These are phyloP conservation scores for Lasiurus cinereus DNA, from an alignment of 2,113 vertebrate genomes.

Conservation along the genomic window DNA sequence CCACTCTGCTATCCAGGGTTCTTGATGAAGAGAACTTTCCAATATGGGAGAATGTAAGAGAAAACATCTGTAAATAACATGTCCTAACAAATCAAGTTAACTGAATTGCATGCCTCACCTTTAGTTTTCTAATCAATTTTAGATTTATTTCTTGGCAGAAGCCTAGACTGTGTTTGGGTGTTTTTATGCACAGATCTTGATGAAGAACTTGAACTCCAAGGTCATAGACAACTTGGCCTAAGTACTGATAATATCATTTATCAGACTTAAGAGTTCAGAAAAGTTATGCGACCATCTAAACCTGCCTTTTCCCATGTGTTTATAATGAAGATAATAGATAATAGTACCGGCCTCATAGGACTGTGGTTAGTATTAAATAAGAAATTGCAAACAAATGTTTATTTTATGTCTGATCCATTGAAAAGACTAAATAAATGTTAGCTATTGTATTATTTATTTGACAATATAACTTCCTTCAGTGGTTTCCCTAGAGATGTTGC, in stretches of 20 bases:
- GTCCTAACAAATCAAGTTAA: slow-evolving; percentile 36
- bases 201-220: neutral
- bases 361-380: neutral
- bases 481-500: neutral
- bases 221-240: slow-evolving; percentile 12
- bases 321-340: slow-evolving; percentile 36
- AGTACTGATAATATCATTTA: slow-evolving; percentile 48
- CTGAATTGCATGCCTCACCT: neutral
- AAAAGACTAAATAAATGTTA: slow-evolving; percentile 37
- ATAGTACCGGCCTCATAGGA: neutral
- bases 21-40: neutral
- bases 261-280: slow-evolving; percentile 28
- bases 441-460: neutral
- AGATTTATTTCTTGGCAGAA: slow-evolving; percentile 46
- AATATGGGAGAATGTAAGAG: neutral
- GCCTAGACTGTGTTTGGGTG: neutral
- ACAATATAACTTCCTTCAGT: neutral
- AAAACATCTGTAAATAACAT: slow-evolving; percentile 44
- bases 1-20: neutral
- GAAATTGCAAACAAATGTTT: slow-evolving; percentile 12
- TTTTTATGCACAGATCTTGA: neutral
- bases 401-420: neutral
- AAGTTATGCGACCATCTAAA: neutral
- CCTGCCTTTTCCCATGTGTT: slow-evolving; percentile 14
- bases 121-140: slow-evolving; percentile 47